Conservation (phyloP, 2,113 vertebrate genomes). For the Raja brachyura region DNA sequence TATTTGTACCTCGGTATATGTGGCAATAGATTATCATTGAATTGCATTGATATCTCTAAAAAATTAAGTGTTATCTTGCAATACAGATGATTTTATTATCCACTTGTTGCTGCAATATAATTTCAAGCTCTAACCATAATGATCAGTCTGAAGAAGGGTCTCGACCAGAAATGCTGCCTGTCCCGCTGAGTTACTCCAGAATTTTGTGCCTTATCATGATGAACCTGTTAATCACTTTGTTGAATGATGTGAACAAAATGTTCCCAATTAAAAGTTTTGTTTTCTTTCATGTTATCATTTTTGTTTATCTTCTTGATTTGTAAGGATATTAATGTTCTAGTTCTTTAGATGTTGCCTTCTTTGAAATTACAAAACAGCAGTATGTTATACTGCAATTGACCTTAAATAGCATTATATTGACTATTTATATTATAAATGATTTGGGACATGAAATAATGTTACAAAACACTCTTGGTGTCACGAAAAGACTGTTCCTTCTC, state of each 20-base stretch:
- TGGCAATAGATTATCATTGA: too few relatives aligned
- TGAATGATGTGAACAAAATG: background rate
- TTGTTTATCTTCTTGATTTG: background rate
- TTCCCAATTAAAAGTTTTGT: background rate
- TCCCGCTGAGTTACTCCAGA: too few relatives aligned
- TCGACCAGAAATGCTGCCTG: too few relatives aligned
- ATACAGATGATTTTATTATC: background rate
- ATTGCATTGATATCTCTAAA: too few relatives aligned
- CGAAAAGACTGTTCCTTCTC: background rate
- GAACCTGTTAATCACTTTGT: background rate
- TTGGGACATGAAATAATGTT: background rate
- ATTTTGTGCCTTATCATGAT: too few relatives aligned
- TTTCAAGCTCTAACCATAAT: background rate
- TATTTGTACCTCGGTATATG: too few relatives aligned
- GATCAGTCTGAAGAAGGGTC: too few relatives aligned
- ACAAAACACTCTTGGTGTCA: background rate
- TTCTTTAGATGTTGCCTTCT: background rate
- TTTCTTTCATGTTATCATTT: background rate
- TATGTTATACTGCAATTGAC: background rate
- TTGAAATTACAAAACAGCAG: background rate
- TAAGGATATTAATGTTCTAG: background rate
- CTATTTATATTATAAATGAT: background rate
- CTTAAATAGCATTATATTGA: background rate
- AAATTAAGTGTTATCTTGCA: too few relatives aligned
- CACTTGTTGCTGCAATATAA: background rate